Conservation (phyloP, 2,113 vertebrate genomes). For the Channa argus region DNA sequence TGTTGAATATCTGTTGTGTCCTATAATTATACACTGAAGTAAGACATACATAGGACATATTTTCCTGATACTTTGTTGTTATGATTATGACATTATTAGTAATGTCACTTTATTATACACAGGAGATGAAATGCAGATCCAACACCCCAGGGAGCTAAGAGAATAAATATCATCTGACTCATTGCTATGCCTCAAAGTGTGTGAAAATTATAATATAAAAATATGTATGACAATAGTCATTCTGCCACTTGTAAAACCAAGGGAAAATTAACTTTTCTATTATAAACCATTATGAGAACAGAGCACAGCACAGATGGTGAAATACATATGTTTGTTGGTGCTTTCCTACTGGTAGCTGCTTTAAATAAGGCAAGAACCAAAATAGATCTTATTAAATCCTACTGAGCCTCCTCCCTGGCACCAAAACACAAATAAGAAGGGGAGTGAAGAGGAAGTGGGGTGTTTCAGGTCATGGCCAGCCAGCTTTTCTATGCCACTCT, state of each 20-base stretch:
- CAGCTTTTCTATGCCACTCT: slow-evolving; percentile 60
- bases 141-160: slow-evolving; percentile 17
- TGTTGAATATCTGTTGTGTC: background rate
- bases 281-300: slow-evolving; percentile 2
- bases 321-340: slow-evolving; percentile 14
- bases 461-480: slow-evolving; percentile 64
- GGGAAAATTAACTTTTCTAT: background rate
- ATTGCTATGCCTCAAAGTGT: slow-evolving; percentile 10
- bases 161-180: slow-evolving; percentile 43
- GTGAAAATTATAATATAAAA: slow-evolving; percentile 13
- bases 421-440: slow-evolving; percentile 30
- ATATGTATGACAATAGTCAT: slow-evolving; percentile 30
- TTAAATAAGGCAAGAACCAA: slow-evolving; percentile 18
- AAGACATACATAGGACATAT: too few relatives aligned
- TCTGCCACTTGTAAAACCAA: slow-evolving; percentile 25
- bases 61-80: slow-evolving; percentile 16
- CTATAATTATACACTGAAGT: background rate
- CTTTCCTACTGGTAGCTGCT: slow-evolving; percentile 1
- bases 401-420: slow-evolving; percentile 23
- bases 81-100: slow-evolving; percentile 24
- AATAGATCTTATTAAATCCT: slow-evolving; percentile 42
- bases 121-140: slow-evolving; percentile 39
- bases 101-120: slow-evolving; percentile 7
- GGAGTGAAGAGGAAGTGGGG: slow-evolving; percentile 20
- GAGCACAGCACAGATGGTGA: slow-evolving; percentile 13